Evolutionary conservation across 2,888 invertebrate species (phyloP).

Genomic region (Zaprionus lineosus): DNA sequence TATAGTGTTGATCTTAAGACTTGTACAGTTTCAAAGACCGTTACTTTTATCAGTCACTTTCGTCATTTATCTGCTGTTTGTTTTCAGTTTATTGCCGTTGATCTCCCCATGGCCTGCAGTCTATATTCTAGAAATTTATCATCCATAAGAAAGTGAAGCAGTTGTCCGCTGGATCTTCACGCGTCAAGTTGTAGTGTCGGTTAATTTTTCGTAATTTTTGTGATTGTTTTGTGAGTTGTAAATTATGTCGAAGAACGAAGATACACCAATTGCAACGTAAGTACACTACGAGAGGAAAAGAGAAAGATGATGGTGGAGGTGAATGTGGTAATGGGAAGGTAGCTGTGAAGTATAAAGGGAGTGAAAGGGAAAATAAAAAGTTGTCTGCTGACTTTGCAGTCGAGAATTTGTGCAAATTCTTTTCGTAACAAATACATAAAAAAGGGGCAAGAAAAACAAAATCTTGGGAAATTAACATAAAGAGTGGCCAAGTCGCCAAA

Average conservation of each 20-base stretch:
- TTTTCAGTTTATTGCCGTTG: conserved; percentile 49
- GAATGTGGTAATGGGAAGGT: no score
- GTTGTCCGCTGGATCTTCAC: conserved; percentile 27
- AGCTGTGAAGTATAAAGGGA: no score
- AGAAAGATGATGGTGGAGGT: background rate
- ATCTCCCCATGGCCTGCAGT: conserved; percentile 20
- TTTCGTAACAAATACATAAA: conserved; percentile 9
- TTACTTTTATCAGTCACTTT: conserved; percentile 48
- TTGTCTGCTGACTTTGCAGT: conserved; percentile 25
- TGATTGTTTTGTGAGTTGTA: conserved; percentile 17
- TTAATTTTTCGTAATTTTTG: conserved; percentile 8
- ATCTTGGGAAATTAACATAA: conserved; percentile 66
- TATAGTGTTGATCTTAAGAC: conserved; percentile 10
- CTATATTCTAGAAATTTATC: conserved; percentile 25
- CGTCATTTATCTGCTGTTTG: conserved; percentile 61
- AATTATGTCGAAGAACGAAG: conserved; percentile 68
- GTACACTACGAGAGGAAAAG: conserved; percentile 26
- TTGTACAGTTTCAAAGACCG: conserved; percentile 32
- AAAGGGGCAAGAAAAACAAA: conserved; percentile 34
- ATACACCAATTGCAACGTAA: conserved; percentile 76
- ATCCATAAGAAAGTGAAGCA: conserved; percentile 30
- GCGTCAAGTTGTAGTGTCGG: conserved; percentile 34
- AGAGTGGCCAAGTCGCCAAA: conserved; percentile 52
- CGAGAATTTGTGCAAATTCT: conserved; percentile 44
- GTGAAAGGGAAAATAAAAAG: background rate